Conservation (phyloP, 2,797 vertebrate species). For the Macroramphosus scolopax region DNA sequence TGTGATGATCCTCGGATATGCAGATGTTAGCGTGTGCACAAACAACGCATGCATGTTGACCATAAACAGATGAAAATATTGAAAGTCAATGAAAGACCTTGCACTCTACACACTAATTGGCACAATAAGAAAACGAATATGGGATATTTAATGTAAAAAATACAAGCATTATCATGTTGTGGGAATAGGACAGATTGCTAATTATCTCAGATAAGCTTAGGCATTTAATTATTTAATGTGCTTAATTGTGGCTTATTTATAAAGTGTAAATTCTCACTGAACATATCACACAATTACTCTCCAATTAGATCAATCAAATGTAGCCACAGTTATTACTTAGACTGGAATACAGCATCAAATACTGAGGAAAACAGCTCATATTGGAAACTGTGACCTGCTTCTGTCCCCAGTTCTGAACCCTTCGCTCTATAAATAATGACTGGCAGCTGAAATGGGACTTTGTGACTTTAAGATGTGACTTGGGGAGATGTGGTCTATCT, state of each 20-base stretch:
- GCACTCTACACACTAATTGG: background rate
- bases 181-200: too few species aligned
- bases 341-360: conserved; percentile 16
- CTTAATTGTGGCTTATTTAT: too few species aligned
- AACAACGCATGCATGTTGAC: conserved; percentile 17
- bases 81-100: too few species aligned
- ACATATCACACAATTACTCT: too few species aligned
- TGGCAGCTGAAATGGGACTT: conserved; percentile 79
- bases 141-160: too few species aligned
- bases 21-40: conserved; percentile 1
- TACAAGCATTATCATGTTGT: too few species aligned
- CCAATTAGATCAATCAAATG: too few species aligned
- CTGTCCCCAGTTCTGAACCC: conserved; percentile 41
- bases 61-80: conserved; percentile 10
- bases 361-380: conserved; percentile 20
- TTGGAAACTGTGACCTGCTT: conserved; percentile 36
- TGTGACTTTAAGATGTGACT: conserved; percentile 84
- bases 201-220: too few species aligned
- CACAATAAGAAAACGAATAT: background rate
- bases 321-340: too few species aligned
- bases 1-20: too few species aligned
- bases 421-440: conserved; percentile 70
- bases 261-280: too few species aligned
- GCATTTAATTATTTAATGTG: too few species aligned
- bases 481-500: conserved; percentile 77